Base-by-base conservation (phyloP, 2,113 vertebrate genomes). In the Peucedramus taeniatus region DNA sequence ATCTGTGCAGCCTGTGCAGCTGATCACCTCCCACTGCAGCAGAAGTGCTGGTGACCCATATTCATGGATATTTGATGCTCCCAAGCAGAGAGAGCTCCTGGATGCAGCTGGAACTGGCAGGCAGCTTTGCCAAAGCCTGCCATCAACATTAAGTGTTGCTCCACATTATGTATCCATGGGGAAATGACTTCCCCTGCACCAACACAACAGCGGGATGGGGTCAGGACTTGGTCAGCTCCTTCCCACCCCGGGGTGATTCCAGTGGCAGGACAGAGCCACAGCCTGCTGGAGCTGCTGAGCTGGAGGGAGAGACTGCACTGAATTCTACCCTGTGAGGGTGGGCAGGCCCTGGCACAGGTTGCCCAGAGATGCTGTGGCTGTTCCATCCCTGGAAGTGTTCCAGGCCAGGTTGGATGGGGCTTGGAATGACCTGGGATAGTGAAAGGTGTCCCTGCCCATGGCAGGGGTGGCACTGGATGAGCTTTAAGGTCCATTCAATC, bases 211-310 rank as follows among this genome's bases (percentile, higher is more conserved):
- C 27, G 94, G 42, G 51, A 47, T 8, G 37, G 68, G 68, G 13
- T 61, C 3, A 7, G 56, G 50, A n/a, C 31, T 20, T 0, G 0
- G 61, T 40, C n/a, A 54, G 11, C 50, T 74, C 50, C 1, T 0
- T 45, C 22, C 75, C 47, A 31, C 17, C 4, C 1, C 0, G 0
- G 9, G 5, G 18, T 59, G 31, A 47, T 71, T 49, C 31, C 2
- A 2, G 24, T 75, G 72, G 22, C 0, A 0, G 30, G 27, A 15
- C 14, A 45, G 70, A 72, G 47, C 64, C 57, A n/a, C 26, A 47
- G 44, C 37, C 9, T 5, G 14, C 44, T 26, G 72, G 71, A 63
- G 72, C 66, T 74, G 26, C 54, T n/a, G 22, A 30, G 59, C 70
- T 69, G 82, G n/a, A 50, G 31, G 53, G 35, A 2, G 15, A 45